These are phyloP conservation scores for Calameuta pallipes DNA, from an alignment of 2,888 invertebrate genomes.

Conservation along the genomic window DNA sequence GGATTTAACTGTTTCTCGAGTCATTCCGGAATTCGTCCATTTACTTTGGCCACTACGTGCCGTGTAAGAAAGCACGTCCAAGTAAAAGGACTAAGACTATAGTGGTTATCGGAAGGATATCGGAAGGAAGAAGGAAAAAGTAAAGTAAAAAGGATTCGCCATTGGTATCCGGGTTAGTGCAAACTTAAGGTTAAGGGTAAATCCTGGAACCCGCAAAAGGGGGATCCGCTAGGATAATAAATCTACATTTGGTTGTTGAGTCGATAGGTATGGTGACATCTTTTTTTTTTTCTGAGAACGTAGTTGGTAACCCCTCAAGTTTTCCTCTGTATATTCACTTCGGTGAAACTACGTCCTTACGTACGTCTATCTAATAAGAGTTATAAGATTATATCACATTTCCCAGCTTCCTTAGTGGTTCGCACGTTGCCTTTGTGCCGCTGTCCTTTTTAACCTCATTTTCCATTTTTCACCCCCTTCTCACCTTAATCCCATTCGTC, in stretches of 20 bases:
- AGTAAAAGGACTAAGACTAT: neutral
- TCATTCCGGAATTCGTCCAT: neutral
- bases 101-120: neutral
- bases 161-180: neutral
- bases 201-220: neutral
- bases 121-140: neutral
- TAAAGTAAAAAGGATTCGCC: neutral
- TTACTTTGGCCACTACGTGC: neutral
- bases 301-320: neutral
- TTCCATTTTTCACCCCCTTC: conserved; percentile 7
- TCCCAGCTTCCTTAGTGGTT: neutral
- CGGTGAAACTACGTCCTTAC: neutral
- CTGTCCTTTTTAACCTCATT: neutral
- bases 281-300: neutral
- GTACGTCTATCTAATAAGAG: neutral
- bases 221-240: neutral
- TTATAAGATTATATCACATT: neutral
- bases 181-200: neutral
- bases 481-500: conserved; percentile 24
- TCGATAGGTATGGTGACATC: neutral
- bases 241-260: neutral
- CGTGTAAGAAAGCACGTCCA: neutral
- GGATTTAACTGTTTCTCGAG: neutral
- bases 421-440: neutral
- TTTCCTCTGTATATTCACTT: neutral